Base-by-base conservation (phyloP, 1,140 invertebrate species). In the Lysiphlebus fabarum region DNA sequence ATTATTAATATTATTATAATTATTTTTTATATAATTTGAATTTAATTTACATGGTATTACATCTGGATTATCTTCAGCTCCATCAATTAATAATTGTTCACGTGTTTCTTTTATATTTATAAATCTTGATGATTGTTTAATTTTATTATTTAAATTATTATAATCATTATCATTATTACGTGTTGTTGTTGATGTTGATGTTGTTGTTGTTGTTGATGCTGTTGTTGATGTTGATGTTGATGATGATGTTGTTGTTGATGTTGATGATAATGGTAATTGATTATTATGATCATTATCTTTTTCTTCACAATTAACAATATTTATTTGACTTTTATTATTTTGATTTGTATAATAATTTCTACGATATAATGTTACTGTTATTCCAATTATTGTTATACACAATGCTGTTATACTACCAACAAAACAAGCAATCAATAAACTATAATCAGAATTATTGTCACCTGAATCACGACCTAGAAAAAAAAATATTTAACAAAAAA, bases 381-480 rank as follows among this genome's bases (percentile, higher is more conserved):
- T 62, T 33, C 71, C 74, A 1, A 76, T 66, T 9, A 75, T 65
- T 42, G 75, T 65, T 37, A 76, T 76, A 57, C 72, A 75, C n/a
- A 73, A 59, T 6, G 74, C 74, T 4, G 74, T 76, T 42, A 76
- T 44, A 8, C 74, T 71, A 9, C 74, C 73, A 14, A 73, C 73
- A 55, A 76, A 75, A 59, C 70, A 75, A 2, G 74, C 74, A 7
- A 75, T 70, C 56, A 76, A 48, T 12, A 76, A 65, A 62, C 73
- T 76, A 55, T 75, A 75, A 55, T 76, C 74, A n/a, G 61, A 62
- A 12, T 57, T 47, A n/a, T 69, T 67, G n/a, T 69, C 66, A 5
- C 65, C 63, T 0, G 73, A 71, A 6, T 68, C 74, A 34, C 68
- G 72, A 65, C 72, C 74, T 76, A 12, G 2, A 58, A 34, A 41